Evolutionary conservation across 2,113 vertebrate genomes (phyloP), one percentile per base, ranked within the genome.

Genomic region (Xerus inauris): DNA sequence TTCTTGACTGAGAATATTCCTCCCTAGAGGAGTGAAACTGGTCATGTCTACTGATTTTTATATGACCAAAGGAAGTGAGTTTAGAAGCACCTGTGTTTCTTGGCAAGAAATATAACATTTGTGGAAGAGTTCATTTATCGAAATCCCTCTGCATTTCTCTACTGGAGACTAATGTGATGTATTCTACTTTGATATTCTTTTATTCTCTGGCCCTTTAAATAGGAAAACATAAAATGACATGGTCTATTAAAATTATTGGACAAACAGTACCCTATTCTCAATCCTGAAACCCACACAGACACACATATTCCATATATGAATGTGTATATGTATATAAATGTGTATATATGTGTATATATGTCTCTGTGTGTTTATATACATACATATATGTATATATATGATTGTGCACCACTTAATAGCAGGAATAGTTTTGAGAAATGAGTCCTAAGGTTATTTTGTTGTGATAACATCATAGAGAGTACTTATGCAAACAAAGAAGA

Each of bases 1-100:
- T 62, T 88, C 59, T 62, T 81, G n/a, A 69, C 76, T 49, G 11
- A 89, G n/a, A 85, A 77, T 51, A 72, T 77, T 85, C 47, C 65
- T 91, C 62, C 30, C 35, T 75, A 45, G 57, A 65, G 35, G 32
- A 77, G 47, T 77, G 12, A 38, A 92, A 62, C 86, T 94, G 92
- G 54, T 47, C 12, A 40, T 64, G 42, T 85, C 83, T 77, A 71
- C 45, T 65, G 28, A 91, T 62, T 77, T 93, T 96, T 92, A 47
- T 35, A 45, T 81, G 92, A 65, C 80, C 51, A 35, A 91, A 88
- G 30, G 49, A 76, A 84, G 28, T 88, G 62, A 87, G 22, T 86
- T 96, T 94, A 95, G 69, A 96, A 86, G 64, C 92, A 86, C 84
- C 83, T 77, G 79, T 69, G 72, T 93, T 93, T 95, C 67, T 89